Base-by-base conservation (phyloP, 2,888 invertebrate species). In the Platycheirus rosarum region DNA sequence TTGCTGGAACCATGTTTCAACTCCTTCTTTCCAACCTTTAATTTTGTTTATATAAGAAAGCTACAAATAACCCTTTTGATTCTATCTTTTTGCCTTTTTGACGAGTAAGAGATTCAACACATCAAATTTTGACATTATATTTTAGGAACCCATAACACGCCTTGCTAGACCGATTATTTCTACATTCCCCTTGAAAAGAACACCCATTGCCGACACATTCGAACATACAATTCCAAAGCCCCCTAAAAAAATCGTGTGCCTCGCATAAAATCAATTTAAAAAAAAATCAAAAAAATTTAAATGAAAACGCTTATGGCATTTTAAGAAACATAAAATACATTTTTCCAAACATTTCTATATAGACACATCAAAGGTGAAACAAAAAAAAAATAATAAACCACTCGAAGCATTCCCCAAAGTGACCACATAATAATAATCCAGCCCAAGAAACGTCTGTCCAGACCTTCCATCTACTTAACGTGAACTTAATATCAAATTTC, bases 401-500 rank as follows among this genome's bases (percentile, higher is more conserved):
- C 63, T 78, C 78, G 66, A 71, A 65, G 32, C 63, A 53, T 62
- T 32, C 29, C 66, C 44, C 46, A 14, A 77, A 77, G 66, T 77
- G 82, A 82, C 82, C 82, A 71, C 66, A 82, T 71, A 71, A 68
- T 68, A 82, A 82, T 77, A 60, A 62, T 76, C 80, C 70, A 42
- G 66, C 42, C 71, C 53, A 60, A 71, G 40, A 57, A 77, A 65
- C 62, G 77, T 77, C 77, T 77, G 77, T 62, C 46, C 57, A 46
- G 65, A 49, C 46, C 65, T 70, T 40, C 65, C 76, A 66, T 69
- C 75, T 70, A 80, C 71, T 82, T 82, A 82, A 77, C 82, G 82
- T 82, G 82, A 82, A 82, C 77, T 73, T 82, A 76, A 82, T 82
- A 82, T 82, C 82, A 82, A 82, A 82, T 82, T 82, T 82, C 82